phyloP scores from a whole-genome alignment of 2,888 invertebrate species.

The Cylloceria caligata region DNA sequence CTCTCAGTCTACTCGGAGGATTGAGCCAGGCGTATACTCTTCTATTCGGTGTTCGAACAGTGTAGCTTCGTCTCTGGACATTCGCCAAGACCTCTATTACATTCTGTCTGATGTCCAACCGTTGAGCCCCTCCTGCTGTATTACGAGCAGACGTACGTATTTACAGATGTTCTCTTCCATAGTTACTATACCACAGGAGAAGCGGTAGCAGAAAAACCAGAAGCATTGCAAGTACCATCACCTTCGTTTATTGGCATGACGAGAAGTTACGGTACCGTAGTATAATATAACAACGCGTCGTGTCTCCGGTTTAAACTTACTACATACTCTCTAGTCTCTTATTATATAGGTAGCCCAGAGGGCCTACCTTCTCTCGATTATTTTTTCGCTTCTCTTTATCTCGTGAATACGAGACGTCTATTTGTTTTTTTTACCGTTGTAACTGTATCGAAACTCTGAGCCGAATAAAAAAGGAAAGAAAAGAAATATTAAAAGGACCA shows the following conservation, averaged over 20 bases:
- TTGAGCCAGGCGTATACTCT: conserved; percentile 30
- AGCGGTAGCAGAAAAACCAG: background rate
- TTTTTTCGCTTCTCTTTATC: conserved; percentile 24
- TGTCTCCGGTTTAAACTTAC: background rate
- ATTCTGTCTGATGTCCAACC: conserved; percentile 77
- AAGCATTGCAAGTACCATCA: conserved; percentile 2
- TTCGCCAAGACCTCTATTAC: conserved; percentile 80
- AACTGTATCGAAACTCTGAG: conserved; percentile 28
- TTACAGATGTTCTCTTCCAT: conserved; percentile 73
- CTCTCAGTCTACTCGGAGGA: conserved; percentile 38
- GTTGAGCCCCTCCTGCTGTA: conserved; percentile 63
- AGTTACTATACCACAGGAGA: conserved; percentile 24
- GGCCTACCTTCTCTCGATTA: conserved; percentile 28
- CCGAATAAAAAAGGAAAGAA: conserved; percentile 25
- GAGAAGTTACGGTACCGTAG: conserved; percentile 42
- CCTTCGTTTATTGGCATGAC: conserved; percentile 53
- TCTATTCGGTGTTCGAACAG: conserved; percentile 38
- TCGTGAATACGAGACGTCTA: conserved; percentile 8
- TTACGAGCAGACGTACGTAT: conserved; percentile 71
- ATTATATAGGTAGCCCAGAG: conserved; percentile 31
- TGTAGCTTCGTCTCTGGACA: conserved; percentile 72
- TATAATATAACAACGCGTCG: conserved; percentile 26
- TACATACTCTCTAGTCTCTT: conserved; percentile 28
- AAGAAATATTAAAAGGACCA: conserved; percentile 1
- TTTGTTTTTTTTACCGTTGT: conserved; percentile 37